Percentiles rank a stretch among this genome's conserved stretches.
phyloP scores from a whole-genome alignment of 2,888 invertebrate species.

The Heliconius ismenius region DNA sequence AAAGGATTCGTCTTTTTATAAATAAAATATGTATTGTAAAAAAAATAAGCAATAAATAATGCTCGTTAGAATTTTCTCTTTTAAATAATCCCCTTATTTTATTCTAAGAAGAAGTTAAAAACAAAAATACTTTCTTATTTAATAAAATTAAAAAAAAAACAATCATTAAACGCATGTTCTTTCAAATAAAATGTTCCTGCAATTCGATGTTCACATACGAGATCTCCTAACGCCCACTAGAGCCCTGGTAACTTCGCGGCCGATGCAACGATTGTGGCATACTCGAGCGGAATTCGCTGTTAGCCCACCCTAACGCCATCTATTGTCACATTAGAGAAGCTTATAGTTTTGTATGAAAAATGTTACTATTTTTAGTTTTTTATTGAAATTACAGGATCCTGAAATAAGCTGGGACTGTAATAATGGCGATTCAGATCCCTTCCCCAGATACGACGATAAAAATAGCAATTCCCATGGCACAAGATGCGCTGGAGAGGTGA shows the following conservation, averaged over 20 bases:
- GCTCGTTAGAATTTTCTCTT: not conserved
- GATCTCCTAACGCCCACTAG: slow-evolving; percentile 46
- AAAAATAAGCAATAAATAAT: too few species aligned
- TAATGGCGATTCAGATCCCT: slow-evolving; percentile 88
- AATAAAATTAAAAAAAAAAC: not conserved
- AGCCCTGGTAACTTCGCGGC: slow-evolving; percentile 70
- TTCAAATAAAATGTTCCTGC: not conserved
- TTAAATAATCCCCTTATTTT: not conserved
- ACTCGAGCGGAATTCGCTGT: slow-evolving; percentile 11
- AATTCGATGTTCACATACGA: not conserved
- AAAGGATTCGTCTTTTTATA: not conserved
- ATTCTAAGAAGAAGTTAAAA: not conserved
- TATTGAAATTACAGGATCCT: slow-evolving; percentile 83
- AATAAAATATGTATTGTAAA: too few species aligned
- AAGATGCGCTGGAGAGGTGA: slow-evolving; percentile 91
- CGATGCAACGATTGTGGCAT: slow-evolving; percentile 54
- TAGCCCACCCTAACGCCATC: slow-evolving; percentile 20
- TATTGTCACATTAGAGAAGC: not conserved
- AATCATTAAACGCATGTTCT: not conserved
- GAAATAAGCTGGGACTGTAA: slow-evolving; percentile 93
- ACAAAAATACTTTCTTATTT: too few species aligned
- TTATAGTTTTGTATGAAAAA: not conserved
- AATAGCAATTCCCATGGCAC: slow-evolving; percentile 93
- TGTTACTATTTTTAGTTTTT: slow-evolving; percentile 19
- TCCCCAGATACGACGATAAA: slow-evolving; percentile 83